phyloP scores from a whole-genome alignment of 2,113 vertebrate species.

The Amazona guildingii region DNA sequence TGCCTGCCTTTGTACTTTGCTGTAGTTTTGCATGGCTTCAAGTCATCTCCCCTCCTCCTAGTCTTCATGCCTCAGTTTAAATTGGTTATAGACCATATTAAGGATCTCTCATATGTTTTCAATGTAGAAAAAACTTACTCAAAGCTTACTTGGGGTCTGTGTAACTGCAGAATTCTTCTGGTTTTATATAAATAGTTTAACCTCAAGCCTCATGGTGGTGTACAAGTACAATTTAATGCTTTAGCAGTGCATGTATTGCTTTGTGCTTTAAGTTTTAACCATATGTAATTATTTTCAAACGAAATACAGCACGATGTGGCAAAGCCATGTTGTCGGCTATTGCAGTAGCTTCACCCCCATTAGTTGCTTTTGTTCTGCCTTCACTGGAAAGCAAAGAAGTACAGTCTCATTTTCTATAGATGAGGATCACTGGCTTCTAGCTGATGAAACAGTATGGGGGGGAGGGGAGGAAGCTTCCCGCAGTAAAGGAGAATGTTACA shows the following conservation, averaged over 20 bases:
- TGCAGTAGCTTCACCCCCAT: background rate
- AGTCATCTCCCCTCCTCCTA: background rate
- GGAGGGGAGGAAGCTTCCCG: accelerated
- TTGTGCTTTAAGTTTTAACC: background rate
- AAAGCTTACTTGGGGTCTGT: background rate
- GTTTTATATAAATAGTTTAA: constrained; percentile 29
- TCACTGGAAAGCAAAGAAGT: background rate
- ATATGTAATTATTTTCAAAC: background rate
- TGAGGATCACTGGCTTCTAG: background rate
- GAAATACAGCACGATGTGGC: accelerated
- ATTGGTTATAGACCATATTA: background rate
- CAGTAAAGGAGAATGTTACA: background rate
- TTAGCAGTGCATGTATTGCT: background rate
- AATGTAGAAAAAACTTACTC: background rate
- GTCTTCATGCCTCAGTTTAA: background rate
- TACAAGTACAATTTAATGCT: constrained; percentile 52
- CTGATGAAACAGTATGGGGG: background rate
- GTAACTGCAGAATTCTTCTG: background rate
- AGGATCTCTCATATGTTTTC: background rate
- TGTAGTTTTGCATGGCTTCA: background rate
- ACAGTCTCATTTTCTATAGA: background rate
- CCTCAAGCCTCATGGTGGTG: constrained; percentile 63
- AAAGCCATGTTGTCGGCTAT: background rate
- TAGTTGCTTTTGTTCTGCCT: background rate
- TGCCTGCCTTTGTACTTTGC: background rate